phyloP scores from a whole-genome alignment of 2,888 invertebrate species.

The Candidula unifasciata region DNA sequence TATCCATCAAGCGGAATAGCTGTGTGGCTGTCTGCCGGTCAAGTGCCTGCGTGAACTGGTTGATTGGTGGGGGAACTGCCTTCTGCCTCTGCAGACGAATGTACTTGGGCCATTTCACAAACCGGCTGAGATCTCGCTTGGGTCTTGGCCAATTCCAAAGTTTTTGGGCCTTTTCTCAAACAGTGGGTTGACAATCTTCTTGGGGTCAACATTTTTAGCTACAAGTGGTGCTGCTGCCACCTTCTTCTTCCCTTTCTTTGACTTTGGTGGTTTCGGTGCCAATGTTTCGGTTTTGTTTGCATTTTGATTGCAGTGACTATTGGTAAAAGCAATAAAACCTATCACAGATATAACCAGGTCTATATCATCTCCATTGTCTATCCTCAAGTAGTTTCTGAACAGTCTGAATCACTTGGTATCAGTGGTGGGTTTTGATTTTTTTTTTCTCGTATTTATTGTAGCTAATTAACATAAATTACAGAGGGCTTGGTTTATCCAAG shows the following conservation, averaged over 20 bases:
- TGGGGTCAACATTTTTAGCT: slow-evolving; percentile 92
- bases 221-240: slow-evolving; percentile 96
- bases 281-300: no score
- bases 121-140: slow-evolving; percentile 95
- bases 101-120: slow-evolving; percentile 99
- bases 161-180: slow-evolving; percentile 79
- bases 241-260: slow-evolving; percentile 81
- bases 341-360: no score
- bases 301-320: no score
- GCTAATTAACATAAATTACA: no score
- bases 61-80: slow-evolving; percentile 98
- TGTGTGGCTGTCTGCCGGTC: slow-evolving; percentile 99
- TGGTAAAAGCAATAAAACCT: no score
- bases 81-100: slow-evolving; percentile 98
- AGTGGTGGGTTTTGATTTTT: no score
- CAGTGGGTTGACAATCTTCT: slow-evolving; percentile 91
- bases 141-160: slow-evolving; percentile 13
- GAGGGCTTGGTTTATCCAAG: no score
- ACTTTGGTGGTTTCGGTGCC: slow-evolving; percentile 34
- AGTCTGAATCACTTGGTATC: no score
- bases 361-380: no score
- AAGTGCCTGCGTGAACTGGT: slow-evolving; percentile 96
- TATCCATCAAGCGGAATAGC: slow-evolving; percentile 96
- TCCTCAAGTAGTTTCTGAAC: no score
- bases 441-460: no score